Base-by-base conservation (phyloP, 2,797 vertebrate species). In the Falco berigora region DNA sequence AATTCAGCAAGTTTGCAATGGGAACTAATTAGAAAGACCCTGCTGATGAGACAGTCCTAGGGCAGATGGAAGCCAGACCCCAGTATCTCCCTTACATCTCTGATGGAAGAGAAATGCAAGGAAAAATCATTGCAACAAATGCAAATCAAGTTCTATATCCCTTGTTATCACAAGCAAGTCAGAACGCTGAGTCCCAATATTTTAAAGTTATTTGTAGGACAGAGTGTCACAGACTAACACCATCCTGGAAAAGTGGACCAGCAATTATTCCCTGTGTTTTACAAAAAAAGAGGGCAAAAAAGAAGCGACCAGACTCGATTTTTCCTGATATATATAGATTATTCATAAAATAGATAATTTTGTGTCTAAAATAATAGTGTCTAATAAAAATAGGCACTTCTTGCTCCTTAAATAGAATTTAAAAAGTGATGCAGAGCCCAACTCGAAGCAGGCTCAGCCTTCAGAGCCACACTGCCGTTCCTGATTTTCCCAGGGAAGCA, bases 401-500 rank as follows among this genome's bases (percentile, higher is more conserved):
- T 38, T 30, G 34, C 16, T 92, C 49, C 56, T 87, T 53, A 46
- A 88, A 82, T 46, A 17, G 20, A 42, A 46, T 30, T 20, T 27
- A 14, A 59, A 62, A 49, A 34, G 28, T 24, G 36, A 64, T 21
- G 7, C 75, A 22, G 6, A 64, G 9, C n/a, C 47, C 23, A 21
- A 49, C 85, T 73, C 49, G 80, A 90, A 42, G 82, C 55, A 80
- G 21, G 86, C 59, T 91, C 91, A 95, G 19, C 34, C 44, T 91
- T 83, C 61, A 14, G 46, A 87, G 14, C 21, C 67, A 19, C 69
- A 47, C 58, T 19, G 55, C 55, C 32, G 6, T 52, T 90, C 80
- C 36, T 42, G 66, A 24, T 95, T 94, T 83, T 63, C 27, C 9
- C 8, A 18, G 59, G 24, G 87, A 68, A 96, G 67, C 59, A 53